Conservation (phyloP, 2,797 vertebrate species). For the Fringilla coelebs region DNA sequence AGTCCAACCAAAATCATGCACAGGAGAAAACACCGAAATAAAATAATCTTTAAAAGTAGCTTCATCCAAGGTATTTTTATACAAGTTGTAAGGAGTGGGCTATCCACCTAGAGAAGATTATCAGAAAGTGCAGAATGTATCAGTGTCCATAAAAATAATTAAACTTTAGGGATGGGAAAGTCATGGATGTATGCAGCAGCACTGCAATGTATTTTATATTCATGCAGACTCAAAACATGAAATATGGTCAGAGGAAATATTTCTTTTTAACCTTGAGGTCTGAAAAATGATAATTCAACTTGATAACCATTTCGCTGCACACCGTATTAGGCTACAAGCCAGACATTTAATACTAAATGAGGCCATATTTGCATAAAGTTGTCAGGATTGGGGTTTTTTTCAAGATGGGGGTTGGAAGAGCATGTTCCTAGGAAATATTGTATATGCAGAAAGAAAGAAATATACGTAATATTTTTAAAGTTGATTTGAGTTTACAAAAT, state of each 20-base stretch:
- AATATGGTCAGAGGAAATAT: conserved; percentile 5
- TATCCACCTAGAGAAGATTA: not conserved
- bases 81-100: not conserved
- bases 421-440: not conserved
- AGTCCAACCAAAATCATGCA: not conserved
- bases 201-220: not conserved
- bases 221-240: not conserved
- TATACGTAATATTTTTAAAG: not conserved
- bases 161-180: not conserved
- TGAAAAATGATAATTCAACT: conserved; percentile 21
- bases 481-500: not conserved
- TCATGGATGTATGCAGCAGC: not conserved
- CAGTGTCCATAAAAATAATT: not conserved
- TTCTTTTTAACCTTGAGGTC: conserved; percentile 26
- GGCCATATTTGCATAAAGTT: not conserved
- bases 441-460: not conserved
- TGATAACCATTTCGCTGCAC: not conserved
- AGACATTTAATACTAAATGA: not conserved
- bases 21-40: not conserved
- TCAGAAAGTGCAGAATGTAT: not conserved
- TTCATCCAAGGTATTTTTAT: not conserved
- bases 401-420: not conserved
- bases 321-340: not conserved
- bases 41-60: not conserved
- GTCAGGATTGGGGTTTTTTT: not conserved